Evolutionary conservation across 2,888 invertebrate species (phyloP), one percentile per base, ranked within the genome.

Genomic region (Punctoribates punctum): DNA sequence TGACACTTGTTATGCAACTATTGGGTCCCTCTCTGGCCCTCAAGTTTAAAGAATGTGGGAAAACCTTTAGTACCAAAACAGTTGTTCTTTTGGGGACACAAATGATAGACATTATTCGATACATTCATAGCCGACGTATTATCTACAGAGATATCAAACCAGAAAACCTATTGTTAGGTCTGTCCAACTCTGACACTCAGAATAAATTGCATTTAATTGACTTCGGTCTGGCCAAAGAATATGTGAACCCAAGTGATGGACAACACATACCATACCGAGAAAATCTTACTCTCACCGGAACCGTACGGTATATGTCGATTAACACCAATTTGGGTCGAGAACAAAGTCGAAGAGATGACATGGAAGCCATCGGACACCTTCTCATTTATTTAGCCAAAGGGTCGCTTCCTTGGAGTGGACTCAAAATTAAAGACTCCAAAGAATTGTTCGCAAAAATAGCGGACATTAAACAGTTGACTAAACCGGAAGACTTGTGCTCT

Each of bases 141-240:
- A 27, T 75, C 20, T 75, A 75, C 75, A 42, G 75, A 23, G 75
- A 75, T 23, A 75, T 75, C 34, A 75, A 75, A 42, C 75, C 75
- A 15, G 74, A 75, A 23, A 75, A 75, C 73, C 75, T 75, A 5
- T 25, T 75, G n/a, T 74, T 75, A 23, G 75, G 75, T n/a, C 48
- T 70, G 9, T 9, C 67, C 25, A 8, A 75, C 4, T 25, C 75
- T 17, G 17, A n/a, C 8, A 23, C 20, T n/a, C 23, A 73, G 27
- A 57, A 51, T 38, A 73, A 20, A 25, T 23, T 75, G 15, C 48
- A 75, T 73, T 9, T 75, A 17, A 75, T 75, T 25, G 75, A 75
- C 29, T 51, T 75, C 17, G 75, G 75, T 25, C 42, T 67, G 17
- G 42, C 38, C 23, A 75, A 75, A 46, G 34, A 75, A 23, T 75